Evolutionary conservation across 2,888 invertebrate species (phyloP).

Genomic region (Latrodectus elegans): DNA sequence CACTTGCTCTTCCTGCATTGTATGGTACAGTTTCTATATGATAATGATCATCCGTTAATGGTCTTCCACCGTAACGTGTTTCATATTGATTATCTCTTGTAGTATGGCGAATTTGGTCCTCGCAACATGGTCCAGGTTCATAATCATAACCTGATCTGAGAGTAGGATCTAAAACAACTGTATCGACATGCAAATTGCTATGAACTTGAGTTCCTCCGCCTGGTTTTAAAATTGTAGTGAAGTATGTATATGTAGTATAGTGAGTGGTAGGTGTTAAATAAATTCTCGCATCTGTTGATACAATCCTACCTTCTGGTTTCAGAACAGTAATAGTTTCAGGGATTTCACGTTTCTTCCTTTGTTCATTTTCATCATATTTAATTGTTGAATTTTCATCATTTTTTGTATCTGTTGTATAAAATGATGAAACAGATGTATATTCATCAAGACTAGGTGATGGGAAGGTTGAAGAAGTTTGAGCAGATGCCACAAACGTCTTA

Average conservation of each 20-base stretch:
- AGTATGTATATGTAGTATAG: slow-evolving; percentile 92
- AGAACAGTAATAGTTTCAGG: slow-evolving; percentile 43
- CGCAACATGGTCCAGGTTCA: slow-evolving; percentile 26
- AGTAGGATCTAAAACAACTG: slow-evolving; percentile 31
- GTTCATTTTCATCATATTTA: not conserved
- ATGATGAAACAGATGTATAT: not conserved
- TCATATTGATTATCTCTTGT: slow-evolving; percentile 23
- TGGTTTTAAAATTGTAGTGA: slow-evolving; percentile 90
- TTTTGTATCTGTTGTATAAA: not conserved
- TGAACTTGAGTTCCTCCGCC: slow-evolving; percentile 82
- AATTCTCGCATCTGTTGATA: slow-evolving; percentile 47
- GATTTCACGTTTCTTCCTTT: slow-evolving; percentile 32
- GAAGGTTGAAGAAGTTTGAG: not conserved
- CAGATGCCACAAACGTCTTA: slow-evolving; percentile 30
- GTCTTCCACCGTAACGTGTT: slow-evolving; percentile 10
- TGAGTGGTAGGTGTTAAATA: slow-evolving; percentile 86
- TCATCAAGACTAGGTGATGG: slow-evolving; percentile 12
- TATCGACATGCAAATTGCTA: slow-evolving; percentile 61
- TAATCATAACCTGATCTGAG: slow-evolving; percentile 23
- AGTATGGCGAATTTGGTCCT: slow-evolving; percentile 13
- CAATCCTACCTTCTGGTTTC: slow-evolving; percentile 50
- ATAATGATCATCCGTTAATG: slow-evolving; percentile 20
- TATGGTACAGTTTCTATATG: slow-evolving; percentile 57
- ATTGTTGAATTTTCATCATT: not conserved
- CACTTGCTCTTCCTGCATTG: slow-evolving; percentile 51